phyloP scores from a whole-genome alignment of 1,140 invertebrate species.

The Drosophila asahinai region DNA sequence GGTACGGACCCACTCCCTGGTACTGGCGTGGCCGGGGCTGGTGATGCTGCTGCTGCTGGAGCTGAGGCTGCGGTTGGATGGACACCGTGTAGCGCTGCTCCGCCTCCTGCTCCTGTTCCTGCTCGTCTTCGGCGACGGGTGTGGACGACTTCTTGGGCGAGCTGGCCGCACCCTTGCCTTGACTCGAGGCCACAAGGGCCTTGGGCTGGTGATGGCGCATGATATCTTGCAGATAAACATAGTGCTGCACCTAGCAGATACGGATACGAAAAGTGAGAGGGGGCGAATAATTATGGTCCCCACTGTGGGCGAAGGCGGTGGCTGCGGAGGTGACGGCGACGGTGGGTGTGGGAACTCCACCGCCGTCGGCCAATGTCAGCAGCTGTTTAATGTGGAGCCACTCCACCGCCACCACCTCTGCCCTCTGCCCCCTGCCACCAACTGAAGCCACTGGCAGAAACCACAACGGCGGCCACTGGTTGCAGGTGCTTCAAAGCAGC shows the following conservation, averaged over 20 bases:
- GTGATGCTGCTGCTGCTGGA: conserved; percentile 17
- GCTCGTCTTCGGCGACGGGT: conserved; percentile 67
- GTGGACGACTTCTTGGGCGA: conserved; percentile 54
- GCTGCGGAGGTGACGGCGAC: conserved; percentile 12
- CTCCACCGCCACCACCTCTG: conserved; percentile 12
- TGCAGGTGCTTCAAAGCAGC: conserved; percentile 44
- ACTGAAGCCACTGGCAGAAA: conserved; percentile 17
- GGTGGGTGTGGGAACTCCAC: conserved; percentile 47
- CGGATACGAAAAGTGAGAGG: conserved; percentile 29
- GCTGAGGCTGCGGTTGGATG: conserved; percentile 69
- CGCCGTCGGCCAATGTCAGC: conserved; percentile 56
- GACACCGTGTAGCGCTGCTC: conserved; percentile 78
- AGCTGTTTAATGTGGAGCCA: conserved; percentile 49
- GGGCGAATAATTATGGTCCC: conserved; percentile 51
- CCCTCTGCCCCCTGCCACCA: not conserved
- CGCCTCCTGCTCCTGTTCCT: conserved; percentile 75
- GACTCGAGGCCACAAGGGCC: conserved; percentile 48
- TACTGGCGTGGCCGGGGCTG: conserved; percentile 39
- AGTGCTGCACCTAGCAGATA: conserved; percentile 74
- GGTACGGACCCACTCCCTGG: conserved; percentile 48
- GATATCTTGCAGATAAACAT: conserved; percentile 81
- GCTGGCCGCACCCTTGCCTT: conserved; percentile 62
- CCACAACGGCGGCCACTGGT: conserved; percentile 18
- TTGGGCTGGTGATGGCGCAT: conserved; percentile 75
- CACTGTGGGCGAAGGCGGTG: conserved; percentile 20